These are phyloP conservation scores for Andrena dorsata DNA, from an alignment of 2,888 invertebrate species.

Conservation along the genomic window DNA sequence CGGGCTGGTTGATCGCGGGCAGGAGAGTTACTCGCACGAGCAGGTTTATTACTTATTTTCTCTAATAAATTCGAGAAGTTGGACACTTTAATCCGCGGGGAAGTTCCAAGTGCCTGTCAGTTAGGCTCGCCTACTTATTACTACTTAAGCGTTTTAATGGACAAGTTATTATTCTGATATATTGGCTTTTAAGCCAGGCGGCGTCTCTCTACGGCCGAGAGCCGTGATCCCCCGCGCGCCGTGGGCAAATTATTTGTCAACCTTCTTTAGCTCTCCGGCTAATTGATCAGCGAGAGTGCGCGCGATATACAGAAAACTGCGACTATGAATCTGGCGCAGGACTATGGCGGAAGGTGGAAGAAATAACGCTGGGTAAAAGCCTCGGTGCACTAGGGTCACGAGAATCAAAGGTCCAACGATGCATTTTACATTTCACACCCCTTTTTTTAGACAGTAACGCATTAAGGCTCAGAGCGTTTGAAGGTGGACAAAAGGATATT, in stretches of 20 bases:
- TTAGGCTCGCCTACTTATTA: slow-evolving; percentile 83
- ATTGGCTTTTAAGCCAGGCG: slow-evolving; percentile 80
- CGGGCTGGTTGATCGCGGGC: neutral
- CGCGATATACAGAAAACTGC: neutral
- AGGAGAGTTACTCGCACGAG: slow-evolving; percentile 46
- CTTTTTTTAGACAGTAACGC: no score
- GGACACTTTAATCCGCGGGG: slow-evolving; percentile 82
- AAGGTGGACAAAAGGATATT: no score
- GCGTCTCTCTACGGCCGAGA: slow-evolving; percentile 54
- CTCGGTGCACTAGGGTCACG: no score
- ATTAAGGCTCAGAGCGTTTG: no score
- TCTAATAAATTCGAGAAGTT: slow-evolving; percentile 80
- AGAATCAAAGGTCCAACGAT: no score
- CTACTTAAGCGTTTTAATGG: slow-evolving; percentile 84
- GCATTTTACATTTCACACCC: no score
- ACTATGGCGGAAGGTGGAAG: neutral
- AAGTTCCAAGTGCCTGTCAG: slow-evolving; percentile 81
- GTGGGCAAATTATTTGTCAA: slow-evolving; percentile 64
- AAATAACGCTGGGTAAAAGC: neutral
- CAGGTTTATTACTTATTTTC: slow-evolving; percentile 74
- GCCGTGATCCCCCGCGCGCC: slow-evolving; percentile 58
- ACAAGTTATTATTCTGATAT: slow-evolving; percentile 84
- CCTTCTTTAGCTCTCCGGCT: slow-evolving; percentile 57
- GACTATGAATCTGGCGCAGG: neutral
- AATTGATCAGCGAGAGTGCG: slow-evolving; percentile 61